These are phyloP conservation scores for Girardia tigrina DNA, from an alignment of 2,888 invertebrate species.

Conservation along the genomic window DNA sequence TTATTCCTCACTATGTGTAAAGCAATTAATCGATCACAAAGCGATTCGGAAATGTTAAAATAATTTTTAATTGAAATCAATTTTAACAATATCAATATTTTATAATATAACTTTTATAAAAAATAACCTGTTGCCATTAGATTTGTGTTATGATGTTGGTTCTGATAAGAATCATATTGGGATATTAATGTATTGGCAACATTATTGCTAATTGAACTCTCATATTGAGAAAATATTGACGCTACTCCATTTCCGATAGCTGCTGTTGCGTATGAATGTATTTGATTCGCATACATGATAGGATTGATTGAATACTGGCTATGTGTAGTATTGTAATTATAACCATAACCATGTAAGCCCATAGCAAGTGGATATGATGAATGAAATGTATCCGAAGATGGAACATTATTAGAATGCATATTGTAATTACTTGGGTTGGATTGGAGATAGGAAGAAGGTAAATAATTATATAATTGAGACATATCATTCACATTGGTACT, in stretches of 20 bases:
- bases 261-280: conserved; percentile 3
- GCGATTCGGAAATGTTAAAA: no score
- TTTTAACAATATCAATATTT: no score
- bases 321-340: conserved; percentile 8
- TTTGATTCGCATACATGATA: conserved; percentile 8
- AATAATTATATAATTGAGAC: conserved; percentile 2
- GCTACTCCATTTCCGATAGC: not conserved
- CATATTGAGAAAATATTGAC: conserved; percentile 5
- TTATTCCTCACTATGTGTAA: no score
- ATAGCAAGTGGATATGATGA: conserved; percentile 10
- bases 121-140: conserved; percentile 2
- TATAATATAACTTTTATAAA: no score
- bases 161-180: conserved; percentile 14
- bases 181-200: conserved; percentile 3
- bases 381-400: not conserved
- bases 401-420: not conserved
- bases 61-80: no score
- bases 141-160: not conserved
- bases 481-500: not conserved
- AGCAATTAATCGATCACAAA: no score
- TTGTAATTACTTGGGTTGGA: not conserved
- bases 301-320: conserved; percentile 9
- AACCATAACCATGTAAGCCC: conserved; percentile 14
- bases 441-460: not conserved
- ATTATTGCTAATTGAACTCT: not conserved